These are phyloP conservation scores for Chiroxiphia lanceolata DNA, from an alignment of 2,797 vertebrate species.

Conservation along the genomic window DNA sequence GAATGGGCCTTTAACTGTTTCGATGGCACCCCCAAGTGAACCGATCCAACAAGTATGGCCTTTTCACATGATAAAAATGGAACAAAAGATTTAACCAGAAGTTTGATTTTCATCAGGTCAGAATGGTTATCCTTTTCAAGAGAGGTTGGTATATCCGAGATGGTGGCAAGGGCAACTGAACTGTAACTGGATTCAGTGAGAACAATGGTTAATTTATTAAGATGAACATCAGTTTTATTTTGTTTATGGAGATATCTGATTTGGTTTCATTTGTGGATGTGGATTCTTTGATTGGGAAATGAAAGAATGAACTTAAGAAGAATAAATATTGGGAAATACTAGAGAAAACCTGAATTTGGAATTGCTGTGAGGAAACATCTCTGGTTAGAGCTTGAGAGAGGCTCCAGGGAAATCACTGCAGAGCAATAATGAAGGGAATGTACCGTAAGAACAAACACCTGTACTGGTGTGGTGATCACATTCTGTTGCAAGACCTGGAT, in stretches of 20 bases:
- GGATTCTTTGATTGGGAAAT: neutral
- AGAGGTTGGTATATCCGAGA: accelerated
- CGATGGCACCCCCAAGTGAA: neutral
- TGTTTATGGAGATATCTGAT: neutral
- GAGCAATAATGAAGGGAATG: neutral
- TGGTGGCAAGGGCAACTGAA: neutral
- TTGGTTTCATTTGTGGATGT: neutral
- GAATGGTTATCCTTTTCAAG: neutral
- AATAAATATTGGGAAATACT: neutral
- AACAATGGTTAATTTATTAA: neutral
- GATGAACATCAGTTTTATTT: neutral
- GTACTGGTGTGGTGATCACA: neutral
- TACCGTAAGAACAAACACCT: neutral
- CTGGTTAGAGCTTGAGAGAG: neutral
- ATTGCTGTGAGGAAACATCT: neutral
- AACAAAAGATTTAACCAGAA: neutral
- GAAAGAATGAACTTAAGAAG: neutral
- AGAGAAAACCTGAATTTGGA: neutral
- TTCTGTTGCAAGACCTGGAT: neutral
- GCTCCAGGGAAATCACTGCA: neutral
- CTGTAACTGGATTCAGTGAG: accelerated
- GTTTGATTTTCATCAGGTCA: neutral
- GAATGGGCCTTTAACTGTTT: neutral
- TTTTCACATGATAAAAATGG: neutral
- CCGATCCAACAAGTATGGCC: neutral